phyloP scores from a whole-genome alignment of 2,888 invertebrate species.

The Heliconius aoede region DNA sequence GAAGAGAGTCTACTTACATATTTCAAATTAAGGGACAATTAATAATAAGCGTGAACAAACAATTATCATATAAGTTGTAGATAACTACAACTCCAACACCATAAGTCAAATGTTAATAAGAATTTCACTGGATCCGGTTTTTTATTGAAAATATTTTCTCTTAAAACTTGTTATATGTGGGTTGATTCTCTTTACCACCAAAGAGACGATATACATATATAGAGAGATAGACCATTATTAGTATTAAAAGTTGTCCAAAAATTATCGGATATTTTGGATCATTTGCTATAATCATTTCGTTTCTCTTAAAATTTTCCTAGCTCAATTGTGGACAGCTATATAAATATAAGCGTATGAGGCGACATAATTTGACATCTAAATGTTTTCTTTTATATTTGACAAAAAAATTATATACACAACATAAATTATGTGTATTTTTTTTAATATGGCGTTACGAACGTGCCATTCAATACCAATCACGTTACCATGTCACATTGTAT shows the following conservation, averaged over 20 bases:
- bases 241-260: background rate
- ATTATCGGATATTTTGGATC: background rate
- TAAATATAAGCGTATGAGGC: background rate
- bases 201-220: background rate
- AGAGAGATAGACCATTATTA: background rate
- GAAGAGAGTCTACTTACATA: background rate
- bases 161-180: background rate
- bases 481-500: too few relatives aligned
- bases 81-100: too few relatives aligned
- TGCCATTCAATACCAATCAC: too few relatives aligned
- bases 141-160: background rate
- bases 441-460: too few relatives aligned
- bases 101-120: too few relatives aligned
- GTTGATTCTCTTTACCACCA: background rate
- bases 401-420: too few relatives aligned
- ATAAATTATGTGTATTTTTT: too few relatives aligned
- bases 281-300: background rate
- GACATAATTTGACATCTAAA: too few relatives aligned
- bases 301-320: background rate
- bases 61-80: too few relatives aligned
- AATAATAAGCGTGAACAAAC: too few relatives aligned
- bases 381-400: too few relatives aligned
- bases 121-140: too few relatives aligned
- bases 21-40: background rate
- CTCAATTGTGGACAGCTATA: background rate